Evolutionary conservation across 2,113 vertebrate species (phyloP).

Genomic region (Gobius niger): DNA sequence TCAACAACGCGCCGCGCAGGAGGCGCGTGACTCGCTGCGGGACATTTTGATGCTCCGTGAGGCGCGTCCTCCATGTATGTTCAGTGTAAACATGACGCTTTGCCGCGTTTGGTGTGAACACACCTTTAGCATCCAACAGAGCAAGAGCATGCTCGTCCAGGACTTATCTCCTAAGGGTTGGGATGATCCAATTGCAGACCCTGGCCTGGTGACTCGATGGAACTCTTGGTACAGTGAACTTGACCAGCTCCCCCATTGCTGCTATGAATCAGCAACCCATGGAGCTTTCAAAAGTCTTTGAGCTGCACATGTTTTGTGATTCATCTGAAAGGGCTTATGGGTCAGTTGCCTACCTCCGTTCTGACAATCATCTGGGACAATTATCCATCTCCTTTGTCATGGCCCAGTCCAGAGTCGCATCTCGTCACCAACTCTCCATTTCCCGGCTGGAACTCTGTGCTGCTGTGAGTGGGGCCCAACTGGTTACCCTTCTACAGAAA

Average conservation of each 20-base stretch:
- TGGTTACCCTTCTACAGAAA: neutral
- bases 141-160: neutral
- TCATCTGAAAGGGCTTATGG: neutral
- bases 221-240: neutral
- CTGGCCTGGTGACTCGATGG: neutral
- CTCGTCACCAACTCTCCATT: neutral
- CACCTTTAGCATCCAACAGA: no score
- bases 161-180: neutral
- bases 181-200: neutral
- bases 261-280: neutral
- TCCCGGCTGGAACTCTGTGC: neutral
- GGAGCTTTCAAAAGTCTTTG: neutral
- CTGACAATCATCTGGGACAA: neutral
- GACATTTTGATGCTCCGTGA: no score
- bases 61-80: no score
- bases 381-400: neutral
- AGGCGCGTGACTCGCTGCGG: no score
- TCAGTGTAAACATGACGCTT: no score
- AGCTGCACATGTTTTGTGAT: neutral
- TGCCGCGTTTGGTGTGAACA: no score
- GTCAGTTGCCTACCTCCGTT: neutral
- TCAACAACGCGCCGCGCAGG: no score
- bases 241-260: neutral
- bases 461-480: neutral
- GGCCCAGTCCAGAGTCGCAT: neutral